Percentiles rank a stretch among this genome's conserved stretches.
Conservation (phyloP, 2,888 invertebrate species). For the Serrognathus titanus region DNA sequence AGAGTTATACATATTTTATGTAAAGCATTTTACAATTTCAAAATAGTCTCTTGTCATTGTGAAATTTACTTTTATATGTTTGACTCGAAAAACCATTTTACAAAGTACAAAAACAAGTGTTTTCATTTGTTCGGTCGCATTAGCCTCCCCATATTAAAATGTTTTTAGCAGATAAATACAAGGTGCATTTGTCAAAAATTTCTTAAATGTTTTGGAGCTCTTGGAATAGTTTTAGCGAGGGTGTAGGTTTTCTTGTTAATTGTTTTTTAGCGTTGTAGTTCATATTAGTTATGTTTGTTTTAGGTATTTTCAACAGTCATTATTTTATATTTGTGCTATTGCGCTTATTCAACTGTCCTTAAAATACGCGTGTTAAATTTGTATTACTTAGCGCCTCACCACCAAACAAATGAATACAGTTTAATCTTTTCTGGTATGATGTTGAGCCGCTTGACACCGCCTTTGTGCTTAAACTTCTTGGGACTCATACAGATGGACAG, state of each 20-base stretch:
- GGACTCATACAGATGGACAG: slow-evolving; percentile 98
- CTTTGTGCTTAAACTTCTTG: slow-evolving; percentile 97
- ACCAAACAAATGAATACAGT: slow-evolving; percentile 98
- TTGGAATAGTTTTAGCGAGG: neutral
- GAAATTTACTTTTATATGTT: too few relatives aligned
- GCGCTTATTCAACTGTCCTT: slow-evolving; percentile 96
- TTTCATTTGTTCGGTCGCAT: too few relatives aligned
- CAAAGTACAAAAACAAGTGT: too few relatives aligned
- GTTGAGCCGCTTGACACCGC: slow-evolving; percentile 94
- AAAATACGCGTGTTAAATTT: slow-evolving; percentile 94
- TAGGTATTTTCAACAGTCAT: slow-evolving; percentile 86
- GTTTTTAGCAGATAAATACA: too few relatives aligned
- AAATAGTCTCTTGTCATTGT: too few relatives aligned
- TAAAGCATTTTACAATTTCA: too few relatives aligned
- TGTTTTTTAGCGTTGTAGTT: neutral
- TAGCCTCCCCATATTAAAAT: too few relatives aligned
- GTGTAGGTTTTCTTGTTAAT: neutral
- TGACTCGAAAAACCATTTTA: too few relatives aligned
- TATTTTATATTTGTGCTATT: slow-evolving; percentile 93
- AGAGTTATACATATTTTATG: too few relatives aligned
- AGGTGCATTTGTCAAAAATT: too few relatives aligned
- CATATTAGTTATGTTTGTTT: slow-evolving; percentile 33
- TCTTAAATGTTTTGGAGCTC: neutral
- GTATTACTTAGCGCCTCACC: slow-evolving; percentile 95
- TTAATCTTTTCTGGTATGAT: slow-evolving; percentile 99